Base-by-base conservation (phyloP, 2,113 vertebrate species). In the Istiophorus platypterus region DNA sequence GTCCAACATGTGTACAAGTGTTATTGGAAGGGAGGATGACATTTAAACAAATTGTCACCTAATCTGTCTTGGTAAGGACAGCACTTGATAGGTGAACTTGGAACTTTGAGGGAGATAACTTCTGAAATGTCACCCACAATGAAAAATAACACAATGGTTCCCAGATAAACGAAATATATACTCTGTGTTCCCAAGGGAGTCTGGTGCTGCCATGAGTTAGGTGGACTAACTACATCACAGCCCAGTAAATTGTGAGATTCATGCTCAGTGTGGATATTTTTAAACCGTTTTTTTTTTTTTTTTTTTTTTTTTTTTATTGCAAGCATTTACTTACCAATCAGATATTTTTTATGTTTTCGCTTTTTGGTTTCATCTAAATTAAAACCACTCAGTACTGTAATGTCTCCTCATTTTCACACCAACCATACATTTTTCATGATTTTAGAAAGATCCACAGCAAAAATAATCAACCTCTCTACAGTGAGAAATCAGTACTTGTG, bases 51-150 rank as follows among this genome's bases (percentile, higher is more conserved):
- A 93, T 92, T 91, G 88, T 86, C 84, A 87, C 80, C 86, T 88
- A 86, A 89, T 92, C 92, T 93, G 72, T 86, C 56, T 64, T 66
- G 12, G 69, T 89, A 80, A 92, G 88, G 89, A 68, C 86, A 85
- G 18, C 17, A 58, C 75, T 87, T 92, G 90, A 89, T 92, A 72
- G 72, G 84, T 91, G 93, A 93, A 93, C 90, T 93, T 82, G 34
- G 88, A 92, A 93, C 90, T 94, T 86, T 89, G 85, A 86, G 85
- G 51, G 76, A 91, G 90, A 92, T 92, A 82, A 80, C 86, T 93
- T 93, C 93, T 88, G 85, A 95, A 95, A 95, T 95, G 93, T 94
- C 92, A 94, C 54, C 51, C 11, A 24, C 80, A 81, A 88, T 89
- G 73, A 94, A 88, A 92, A 86, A 89, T 66, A 85, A 86, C 76